Conservation (phyloP, 2,888 invertebrate genomes). For the Frankliniella intonsa region DNA sequence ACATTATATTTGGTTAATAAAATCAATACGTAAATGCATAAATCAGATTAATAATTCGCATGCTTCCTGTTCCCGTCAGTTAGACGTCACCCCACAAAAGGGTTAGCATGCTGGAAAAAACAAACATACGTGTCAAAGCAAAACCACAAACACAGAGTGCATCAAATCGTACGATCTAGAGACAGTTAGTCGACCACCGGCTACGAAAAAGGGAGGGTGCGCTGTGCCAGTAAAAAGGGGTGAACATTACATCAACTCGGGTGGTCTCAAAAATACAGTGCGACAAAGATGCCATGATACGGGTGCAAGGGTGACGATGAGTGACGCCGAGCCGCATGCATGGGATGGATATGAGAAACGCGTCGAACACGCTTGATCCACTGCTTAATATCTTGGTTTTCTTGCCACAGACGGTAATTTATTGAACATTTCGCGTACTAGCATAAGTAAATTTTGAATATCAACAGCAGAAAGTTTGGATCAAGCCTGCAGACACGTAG, state of each 20-base stretch:
- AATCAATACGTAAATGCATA: no score
- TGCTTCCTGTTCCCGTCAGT: neutral
- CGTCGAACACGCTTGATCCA: no score
- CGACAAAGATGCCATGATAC: slow-evolving; percentile 15
- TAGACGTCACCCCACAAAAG: neutral
- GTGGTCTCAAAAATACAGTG: slow-evolving; percentile 13
- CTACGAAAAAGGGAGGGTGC: neutral
- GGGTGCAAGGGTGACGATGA: slow-evolving; percentile 3
- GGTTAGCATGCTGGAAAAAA: slow-evolving; percentile 18
- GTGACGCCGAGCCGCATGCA: neutral
- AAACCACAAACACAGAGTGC: neutral
- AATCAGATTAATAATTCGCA: neutral
- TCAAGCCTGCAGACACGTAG: no score
- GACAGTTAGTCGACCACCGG: slow-evolving; percentile 4
- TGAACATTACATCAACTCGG: neutral
- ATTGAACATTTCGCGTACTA: no score
- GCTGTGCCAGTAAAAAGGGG: neutral
- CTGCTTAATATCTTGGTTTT: no score
- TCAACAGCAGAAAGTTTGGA: no score
- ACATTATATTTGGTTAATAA: no score
- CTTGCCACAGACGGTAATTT: neutral
- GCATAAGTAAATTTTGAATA: neutral
- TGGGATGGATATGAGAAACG: neutral
- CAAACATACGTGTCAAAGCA: neutral
- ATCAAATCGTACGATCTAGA: neutral